Percentiles rank a stretch among this genome's conserved stretches.
Evolutionary conservation across 2,797 vertebrate genomes (phyloP).

Genomic region (Odontamblyopus rebecca): DNA sequence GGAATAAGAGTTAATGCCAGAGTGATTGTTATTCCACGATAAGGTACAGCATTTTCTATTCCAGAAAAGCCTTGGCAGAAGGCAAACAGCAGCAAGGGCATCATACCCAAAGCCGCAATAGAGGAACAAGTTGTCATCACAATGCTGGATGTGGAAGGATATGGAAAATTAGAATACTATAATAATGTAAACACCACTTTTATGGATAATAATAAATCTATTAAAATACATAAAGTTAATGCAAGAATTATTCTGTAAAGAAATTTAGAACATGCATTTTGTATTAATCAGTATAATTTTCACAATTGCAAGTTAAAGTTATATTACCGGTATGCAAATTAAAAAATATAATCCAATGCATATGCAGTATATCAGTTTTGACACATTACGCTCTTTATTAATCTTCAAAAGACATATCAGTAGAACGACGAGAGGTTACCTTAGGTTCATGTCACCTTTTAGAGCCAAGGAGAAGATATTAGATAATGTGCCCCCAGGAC

Average conservation of each 20-base stretch:
- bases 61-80: constrained; percentile 75
- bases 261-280: too few species aligned
- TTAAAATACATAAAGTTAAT: too few species aligned
- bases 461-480: constrained; percentile 81
- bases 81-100: constrained; percentile 84
- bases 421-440: constrained; percentile 65
- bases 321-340: too few species aligned
- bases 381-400: background rate
- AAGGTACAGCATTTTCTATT: constrained; percentile 80
- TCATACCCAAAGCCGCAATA: constrained; percentile 78
- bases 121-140: constrained; percentile 86
- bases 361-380: too few species aligned
- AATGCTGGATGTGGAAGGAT: constrained; percentile 69
- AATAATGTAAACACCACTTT: background rate
- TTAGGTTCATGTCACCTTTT: constrained; percentile 88
- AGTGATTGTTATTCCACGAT: constrained; percentile 69
- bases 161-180: constrained; percentile 2
- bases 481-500: constrained; percentile 82
- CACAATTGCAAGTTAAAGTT: too few species aligned
- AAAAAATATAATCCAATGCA: too few species aligned
- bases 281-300: too few species aligned
- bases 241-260: too few species aligned
- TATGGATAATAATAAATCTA: too few species aligned
- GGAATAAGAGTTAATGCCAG: constrained; percentile 77
- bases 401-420: background rate